Evolutionary conservation across 2,797 vertebrate species (phyloP).

Genomic region (Acrossocheilus wenchowensis): DNA sequence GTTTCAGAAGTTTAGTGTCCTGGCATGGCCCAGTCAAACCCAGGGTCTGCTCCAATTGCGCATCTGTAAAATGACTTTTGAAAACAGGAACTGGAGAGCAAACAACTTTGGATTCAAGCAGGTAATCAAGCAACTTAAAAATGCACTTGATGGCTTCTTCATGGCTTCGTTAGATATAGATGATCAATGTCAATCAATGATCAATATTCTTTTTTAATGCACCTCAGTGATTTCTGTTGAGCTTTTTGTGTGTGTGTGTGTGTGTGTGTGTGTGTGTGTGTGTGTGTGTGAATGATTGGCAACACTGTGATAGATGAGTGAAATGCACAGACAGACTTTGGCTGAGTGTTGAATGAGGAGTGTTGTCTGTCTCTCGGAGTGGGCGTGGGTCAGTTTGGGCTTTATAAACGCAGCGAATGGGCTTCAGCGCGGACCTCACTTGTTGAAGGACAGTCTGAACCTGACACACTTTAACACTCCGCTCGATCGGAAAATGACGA

Average conservation of each 20-base stretch:
- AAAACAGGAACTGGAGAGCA: neutral
- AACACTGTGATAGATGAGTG: neutral
- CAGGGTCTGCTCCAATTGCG: neutral
- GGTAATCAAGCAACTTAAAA: neutral
- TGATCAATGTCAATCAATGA: neutral
- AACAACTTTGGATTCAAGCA: neutral
- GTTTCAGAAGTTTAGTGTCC: constrained; percentile 18
- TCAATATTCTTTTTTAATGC: neutral
- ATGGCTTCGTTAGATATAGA: neutral
- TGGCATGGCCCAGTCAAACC: neutral
- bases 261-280: neutral
- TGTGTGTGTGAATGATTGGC: neutral
- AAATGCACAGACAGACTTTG: neutral
- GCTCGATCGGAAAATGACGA: neutral
- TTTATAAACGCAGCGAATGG: constrained; percentile 29
- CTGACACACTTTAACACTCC: neutral
- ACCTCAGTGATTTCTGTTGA: too few relatives aligned
- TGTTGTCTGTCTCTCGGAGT: neutral
- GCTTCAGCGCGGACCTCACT: constrained; percentile 1
- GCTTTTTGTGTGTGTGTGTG: too few relatives aligned
- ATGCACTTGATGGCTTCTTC: neutral
- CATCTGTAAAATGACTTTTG: constrained; percentile 31
- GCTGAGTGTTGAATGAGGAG: neutral
- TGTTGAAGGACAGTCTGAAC: constrained; percentile 3
- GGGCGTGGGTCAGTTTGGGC: constrained; percentile 35